Evolutionary conservation across 2,797 vertebrate genomes (phyloP), one percentile per base, ranked within the genome.

Genomic region (Chromobotia macracanthus): DNA sequence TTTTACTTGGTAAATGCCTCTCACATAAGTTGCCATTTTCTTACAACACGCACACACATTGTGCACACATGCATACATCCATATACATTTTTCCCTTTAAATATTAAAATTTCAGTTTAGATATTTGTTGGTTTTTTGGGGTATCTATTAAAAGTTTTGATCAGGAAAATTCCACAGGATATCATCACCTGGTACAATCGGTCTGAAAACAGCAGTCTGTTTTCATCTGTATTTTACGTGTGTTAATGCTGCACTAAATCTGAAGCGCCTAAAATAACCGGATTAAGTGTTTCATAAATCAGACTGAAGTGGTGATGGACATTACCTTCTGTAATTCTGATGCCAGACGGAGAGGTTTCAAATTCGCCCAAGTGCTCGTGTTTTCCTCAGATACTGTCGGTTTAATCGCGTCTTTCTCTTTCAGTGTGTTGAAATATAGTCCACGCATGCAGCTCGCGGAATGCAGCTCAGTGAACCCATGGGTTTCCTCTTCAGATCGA

Each of bases 321-420:
- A 89, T 85, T 93, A 94, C 92, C 91, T 90, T 85, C n/a, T n/a
- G n/a, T 4, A 61, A 38, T 25, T 66, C 86, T 77, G 77, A 64
- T 80, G 71, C 68, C 65, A 82, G 74, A 72, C 25, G 46, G 23
- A 73, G 80, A 76, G 63, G 31, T 50, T n/a, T 2, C 55, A 31
- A 84, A 72, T 82, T 53, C 73, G 65, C 13, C 63, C 51, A 53
- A 76, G 16, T 15, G 66, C 25, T 73, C 16, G 23, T 44, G 15
- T 67, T 44, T 79, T 16, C 18, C 73, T 72, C 63, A 55, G 80
- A 73, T 72, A 50, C 23, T 44, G 18, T 7, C 28, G 15, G 53
- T 46, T 58, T 28, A 51, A 12, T 28, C 60, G 64, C 48, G 46
- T 60, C 35, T 55, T 69, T 68, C 75, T 53, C 65, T 68, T 65